A percentile compares a stretch with the other conserved stretches of the same genome.
phyloP scores from a whole-genome alignment of 2,113 vertebrate species.

The Protobothrops flavoviridis region DNA sequence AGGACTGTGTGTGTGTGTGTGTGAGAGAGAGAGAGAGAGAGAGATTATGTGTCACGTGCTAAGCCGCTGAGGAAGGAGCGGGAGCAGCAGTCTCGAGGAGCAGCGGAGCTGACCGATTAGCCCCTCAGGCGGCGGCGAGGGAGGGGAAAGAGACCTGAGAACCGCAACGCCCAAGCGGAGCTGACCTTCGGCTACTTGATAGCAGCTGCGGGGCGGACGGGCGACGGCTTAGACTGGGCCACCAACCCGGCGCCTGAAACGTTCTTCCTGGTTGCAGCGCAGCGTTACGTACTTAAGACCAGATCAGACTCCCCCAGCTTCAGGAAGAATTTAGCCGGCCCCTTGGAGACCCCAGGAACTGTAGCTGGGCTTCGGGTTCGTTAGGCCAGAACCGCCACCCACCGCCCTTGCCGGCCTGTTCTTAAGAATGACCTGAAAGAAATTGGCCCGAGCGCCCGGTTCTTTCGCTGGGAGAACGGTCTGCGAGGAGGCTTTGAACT shows the following conservation, averaged over 20 bases:
- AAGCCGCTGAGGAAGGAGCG: not conserved
- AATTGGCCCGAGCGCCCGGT: not conserved
- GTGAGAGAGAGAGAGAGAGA: too few relatives aligned
- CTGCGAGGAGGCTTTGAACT: not conserved
- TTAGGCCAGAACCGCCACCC: not conserved
- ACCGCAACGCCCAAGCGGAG: not conserved
- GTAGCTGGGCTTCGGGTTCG: not conserved
- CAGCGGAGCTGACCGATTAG: too few relatives aligned
- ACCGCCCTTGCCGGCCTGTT: not conserved
- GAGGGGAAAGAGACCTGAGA: not conserved
- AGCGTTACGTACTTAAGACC: too few relatives aligned
- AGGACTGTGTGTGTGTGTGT: slow-evolving; percentile 10
- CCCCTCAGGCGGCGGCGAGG: not conserved
- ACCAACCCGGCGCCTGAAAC: not conserved
- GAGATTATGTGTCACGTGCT: slow-evolving; percentile 49
- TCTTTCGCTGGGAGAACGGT: not conserved
- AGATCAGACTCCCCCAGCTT: not conserved
- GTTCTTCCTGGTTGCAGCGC: not conserved
- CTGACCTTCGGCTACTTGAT: not conserved
- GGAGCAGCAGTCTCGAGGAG: not conserved
- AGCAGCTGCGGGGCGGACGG: not conserved
- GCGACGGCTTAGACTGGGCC: not conserved
- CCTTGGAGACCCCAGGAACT: too few relatives aligned
- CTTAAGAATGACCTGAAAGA: not conserved
- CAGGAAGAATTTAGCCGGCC: too few relatives aligned